Evolutionary conservation across 2,888 invertebrate genomes (phyloP).

Genomic region (Andrena trimmerana): DNA sequence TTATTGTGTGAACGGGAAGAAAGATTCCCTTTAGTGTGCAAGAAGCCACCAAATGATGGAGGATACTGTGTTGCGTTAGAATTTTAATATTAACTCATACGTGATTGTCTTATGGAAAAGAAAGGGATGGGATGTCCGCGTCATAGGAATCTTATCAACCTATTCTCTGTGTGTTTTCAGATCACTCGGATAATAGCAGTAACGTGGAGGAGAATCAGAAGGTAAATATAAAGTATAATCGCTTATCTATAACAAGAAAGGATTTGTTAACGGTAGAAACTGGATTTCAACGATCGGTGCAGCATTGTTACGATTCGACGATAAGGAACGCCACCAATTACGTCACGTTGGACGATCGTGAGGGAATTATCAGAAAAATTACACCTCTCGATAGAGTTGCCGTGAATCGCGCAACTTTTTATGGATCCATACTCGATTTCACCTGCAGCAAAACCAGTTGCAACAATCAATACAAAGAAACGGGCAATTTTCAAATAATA

Average conservation of each 20-base stretch:
- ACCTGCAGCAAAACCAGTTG: neutral
- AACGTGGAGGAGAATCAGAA: conserved; percentile 43
- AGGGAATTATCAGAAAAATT: neutral
- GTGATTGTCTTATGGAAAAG: neutral
- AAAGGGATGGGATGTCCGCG: neutral
- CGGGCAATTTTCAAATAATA: no score
- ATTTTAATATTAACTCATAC: neutral
- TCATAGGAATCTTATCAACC: conserved; percentile 2
- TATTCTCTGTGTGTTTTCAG: conserved; percentile 49
- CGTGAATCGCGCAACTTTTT: neutral
- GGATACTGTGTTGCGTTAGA: no score
- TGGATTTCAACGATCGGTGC: neutral
- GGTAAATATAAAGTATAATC: conserved; percentile 47
- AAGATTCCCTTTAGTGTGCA: no score
- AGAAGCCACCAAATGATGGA: no score
- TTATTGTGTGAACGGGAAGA: no score
- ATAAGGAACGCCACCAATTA: neutral
- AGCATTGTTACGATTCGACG: neutral
- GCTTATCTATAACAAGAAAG: conserved; percentile 12
- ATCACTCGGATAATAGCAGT: conserved; percentile 53
- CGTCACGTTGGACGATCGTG: neutral
- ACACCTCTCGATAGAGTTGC: neutral
- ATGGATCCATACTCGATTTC: neutral
- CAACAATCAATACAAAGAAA: no score
- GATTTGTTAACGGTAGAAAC: neutral